Base-by-base conservation (phyloP, 92 coral and sea anemone species). In the Montipora capitata region DNA sequence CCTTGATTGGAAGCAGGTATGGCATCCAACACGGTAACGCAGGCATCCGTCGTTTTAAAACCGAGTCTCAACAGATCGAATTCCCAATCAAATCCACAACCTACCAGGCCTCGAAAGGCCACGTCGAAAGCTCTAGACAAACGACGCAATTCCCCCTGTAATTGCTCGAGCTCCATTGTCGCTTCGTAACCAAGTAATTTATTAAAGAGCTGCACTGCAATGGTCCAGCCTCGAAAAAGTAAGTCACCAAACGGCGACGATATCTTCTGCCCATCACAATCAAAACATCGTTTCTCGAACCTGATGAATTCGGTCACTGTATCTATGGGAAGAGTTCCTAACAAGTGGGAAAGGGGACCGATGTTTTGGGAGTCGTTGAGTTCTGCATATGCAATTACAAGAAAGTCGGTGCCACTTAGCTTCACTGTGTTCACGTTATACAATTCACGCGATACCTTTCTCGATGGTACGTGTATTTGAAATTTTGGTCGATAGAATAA, bases 301-400 rank as follows among this genome's bases (percentile, higher is more conserved):
- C 4, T 18, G 20, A 51, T 1, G 40, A 8, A 73, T 0, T 61
- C 13, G 10, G 16, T 9, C 40, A 48, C 11, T 20, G 0, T 20
- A 2, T 73, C 78, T 10, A 20, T 20, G 27, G 78, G 40, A n/a
- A 44, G 5, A 4, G 13, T 15, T 6, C 58, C 11, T 10, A 51
- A 3, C 10, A 73, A 20, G n/a, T 73, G 59, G 9, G 61, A 44
- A 1, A 73, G 61, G 3, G 78, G 78, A 2, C 13, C 20, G 4
- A 73, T 7, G 13, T 44, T 20, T 2, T 11, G 3, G 8, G 57
- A 39, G 13, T 73, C 78, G 62, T 73, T 73, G 38, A 73, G 78
- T 43, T 73, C 78, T 15, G 59, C 78, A 56, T 73, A 45, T 1
- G 78, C 78, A n/a, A 73, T 10, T 61, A n/a, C 13, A 2, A 39